Conservation (phyloP, 2,888 invertebrate genomes). For the Archaeoteleia sp. region DNA sequence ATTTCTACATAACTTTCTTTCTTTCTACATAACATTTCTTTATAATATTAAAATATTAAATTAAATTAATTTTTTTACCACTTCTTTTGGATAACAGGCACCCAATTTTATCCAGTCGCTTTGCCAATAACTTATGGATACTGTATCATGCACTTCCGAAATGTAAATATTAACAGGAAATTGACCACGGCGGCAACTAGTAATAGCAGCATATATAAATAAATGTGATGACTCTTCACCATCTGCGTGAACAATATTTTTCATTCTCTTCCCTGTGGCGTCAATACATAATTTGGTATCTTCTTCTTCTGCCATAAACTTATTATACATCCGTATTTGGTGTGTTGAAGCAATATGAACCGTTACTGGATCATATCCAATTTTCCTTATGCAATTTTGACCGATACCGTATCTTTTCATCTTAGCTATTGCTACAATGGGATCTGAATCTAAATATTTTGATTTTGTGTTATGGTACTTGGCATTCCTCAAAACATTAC, state of each 20-base stretch:
- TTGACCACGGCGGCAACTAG: neutral
- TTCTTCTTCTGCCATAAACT: neutral
- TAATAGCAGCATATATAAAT: conserved; percentile 16
- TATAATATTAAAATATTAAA: neutral
- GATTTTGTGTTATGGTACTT: conserved; percentile 3
- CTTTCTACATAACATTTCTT: no score
- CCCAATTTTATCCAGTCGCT: conserved; percentile 5
- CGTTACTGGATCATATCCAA: conserved; percentile 12
- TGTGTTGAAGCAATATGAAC: conserved; percentile 27
- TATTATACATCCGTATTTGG: conserved; percentile 11
- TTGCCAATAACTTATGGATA: conserved; percentile 9
- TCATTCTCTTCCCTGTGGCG: conserved; percentile 4
- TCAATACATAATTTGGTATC: conserved; percentile 9
- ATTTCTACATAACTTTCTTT: no score
- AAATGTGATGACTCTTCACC: conserved; percentile 11
- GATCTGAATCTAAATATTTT: conserved; percentile 13
- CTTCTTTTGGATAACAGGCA: conserved; percentile 16
- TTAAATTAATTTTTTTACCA: conserved; percentile 6
- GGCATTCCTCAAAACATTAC: conserved; percentile 12
- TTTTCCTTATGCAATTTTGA: conserved; percentile 4
- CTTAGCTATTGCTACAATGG: conserved; percentile 11
- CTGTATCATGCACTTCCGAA: conserved; percentile 20
- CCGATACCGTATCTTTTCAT: conserved; percentile 14
- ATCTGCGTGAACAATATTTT: conserved; percentile 7
- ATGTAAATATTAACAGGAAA: conserved; percentile 9